Evolutionary conservation across 2,888 invertebrate genomes (phyloP).

Genomic region (Stenichneumon culpator): DNA sequence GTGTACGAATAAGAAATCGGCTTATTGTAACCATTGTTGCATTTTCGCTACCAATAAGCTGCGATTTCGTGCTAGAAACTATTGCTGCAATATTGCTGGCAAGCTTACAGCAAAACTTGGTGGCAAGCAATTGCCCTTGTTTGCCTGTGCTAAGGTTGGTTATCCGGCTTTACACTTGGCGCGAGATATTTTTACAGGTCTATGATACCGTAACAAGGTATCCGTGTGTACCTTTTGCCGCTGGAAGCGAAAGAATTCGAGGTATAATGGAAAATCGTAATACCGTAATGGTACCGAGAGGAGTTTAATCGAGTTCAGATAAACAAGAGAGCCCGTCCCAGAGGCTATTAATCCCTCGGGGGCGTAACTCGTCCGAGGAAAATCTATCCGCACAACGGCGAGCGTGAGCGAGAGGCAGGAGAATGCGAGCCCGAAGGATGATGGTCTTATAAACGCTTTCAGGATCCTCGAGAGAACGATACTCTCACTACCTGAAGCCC

Average conservation of each 20-base stretch:
- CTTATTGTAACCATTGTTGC: too few species aligned
- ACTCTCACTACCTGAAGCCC: neutral
- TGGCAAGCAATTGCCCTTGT: too few species aligned
- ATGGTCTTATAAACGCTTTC: conserved; percentile 62
- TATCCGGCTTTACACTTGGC: neutral
- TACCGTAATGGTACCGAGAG: conserved; percentile 46
- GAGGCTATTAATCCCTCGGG: conserved; percentile 64
- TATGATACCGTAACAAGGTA: neutral
- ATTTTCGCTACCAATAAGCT: too few species aligned
- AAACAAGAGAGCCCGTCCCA: conserved; percentile 65
- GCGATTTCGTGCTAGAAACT: too few species aligned
- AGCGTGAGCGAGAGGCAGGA: conserved; percentile 13
- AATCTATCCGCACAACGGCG: conserved; percentile 60
- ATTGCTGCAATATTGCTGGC: too few species aligned
- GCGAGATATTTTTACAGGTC: neutral
- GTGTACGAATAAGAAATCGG: too few species aligned
- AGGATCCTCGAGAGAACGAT: conserved; percentile 42
- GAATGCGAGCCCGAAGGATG: conserved; percentile 38
- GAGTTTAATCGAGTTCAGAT: conserved; percentile 64
- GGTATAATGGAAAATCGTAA: conserved; percentile 55
- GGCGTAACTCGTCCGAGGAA: conserved; percentile 52
- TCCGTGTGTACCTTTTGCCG: neutral
- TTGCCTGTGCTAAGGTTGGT: too few species aligned
- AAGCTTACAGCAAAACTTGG: too few species aligned
- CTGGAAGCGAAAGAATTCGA: conserved; percentile 2